Conservation (phyloP, 2,113 vertebrate genomes). For the Cisticola juncidis region DNA sequence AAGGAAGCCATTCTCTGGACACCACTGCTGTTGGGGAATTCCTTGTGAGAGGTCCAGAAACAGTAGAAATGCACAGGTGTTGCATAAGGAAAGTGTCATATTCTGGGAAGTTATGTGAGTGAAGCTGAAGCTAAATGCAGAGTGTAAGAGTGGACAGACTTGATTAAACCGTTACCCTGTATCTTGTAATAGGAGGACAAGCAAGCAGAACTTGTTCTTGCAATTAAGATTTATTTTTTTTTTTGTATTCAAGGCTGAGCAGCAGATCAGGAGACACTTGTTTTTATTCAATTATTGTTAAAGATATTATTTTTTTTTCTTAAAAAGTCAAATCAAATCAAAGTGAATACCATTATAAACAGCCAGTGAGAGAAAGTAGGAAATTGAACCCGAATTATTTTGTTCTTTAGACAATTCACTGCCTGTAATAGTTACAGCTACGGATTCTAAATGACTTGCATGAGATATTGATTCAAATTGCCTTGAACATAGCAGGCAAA, state of each 20-base stretch:
- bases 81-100: not conserved
- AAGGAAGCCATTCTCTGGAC: not conserved
- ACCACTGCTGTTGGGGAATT: not conserved
- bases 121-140: not conserved
- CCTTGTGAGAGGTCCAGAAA: not conserved
- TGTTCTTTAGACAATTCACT: not conserved
- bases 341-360: not conserved
- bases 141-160: not conserved
- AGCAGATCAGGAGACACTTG: not conserved
- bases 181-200: not conserved
- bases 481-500: not conserved
- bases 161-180: not conserved
- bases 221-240: not conserved
- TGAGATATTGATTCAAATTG: conserved; percentile 16
- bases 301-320: not conserved
- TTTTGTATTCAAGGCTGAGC: not conserved
- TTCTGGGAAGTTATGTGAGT: not conserved
- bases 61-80: not conserved
- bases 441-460: not conserved
- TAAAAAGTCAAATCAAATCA: not conserved
- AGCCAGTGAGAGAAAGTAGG: not conserved
- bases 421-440: not conserved
- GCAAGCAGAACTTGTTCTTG: not conserved
- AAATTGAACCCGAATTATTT: not conserved
- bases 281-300: not conserved